phyloP scores from a whole-genome alignment of 2,888 invertebrate species.

The Ophion ellenae region DNA sequence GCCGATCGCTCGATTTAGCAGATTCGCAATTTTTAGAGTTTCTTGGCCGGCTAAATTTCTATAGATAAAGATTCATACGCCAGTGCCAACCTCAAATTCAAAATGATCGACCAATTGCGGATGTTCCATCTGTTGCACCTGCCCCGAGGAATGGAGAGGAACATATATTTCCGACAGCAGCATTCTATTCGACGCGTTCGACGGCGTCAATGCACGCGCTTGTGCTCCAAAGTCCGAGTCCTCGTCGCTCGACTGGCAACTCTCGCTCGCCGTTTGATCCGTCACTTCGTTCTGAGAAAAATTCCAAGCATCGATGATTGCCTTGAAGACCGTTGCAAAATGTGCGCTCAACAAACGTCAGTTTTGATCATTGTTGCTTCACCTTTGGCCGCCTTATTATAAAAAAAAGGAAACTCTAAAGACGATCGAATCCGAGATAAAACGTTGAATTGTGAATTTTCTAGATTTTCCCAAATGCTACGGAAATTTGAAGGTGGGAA shows the following conservation, averaged over 20 bases:
- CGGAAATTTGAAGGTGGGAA: too few species aligned
- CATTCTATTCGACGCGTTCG: constrained; percentile 72
- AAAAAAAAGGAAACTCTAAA: too few species aligned
- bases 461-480: too few species aligned
- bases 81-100: constrained; percentile 63
- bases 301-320: background rate
- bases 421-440: too few species aligned
- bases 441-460: too few species aligned
- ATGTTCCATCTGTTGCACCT: constrained; percentile 54
- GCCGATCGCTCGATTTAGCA: background rate
- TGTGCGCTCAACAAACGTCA: too few species aligned
- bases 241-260: constrained; percentile 79
- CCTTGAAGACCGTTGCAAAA: background rate
- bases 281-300: constrained; percentile 75
- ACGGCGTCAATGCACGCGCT: constrained; percentile 67
- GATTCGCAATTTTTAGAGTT: background rate
- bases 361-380: too few species aligned
- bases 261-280: constrained; percentile 79
- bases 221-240: constrained; percentile 76
- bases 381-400: too few species aligned
- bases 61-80: background rate
- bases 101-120: constrained; percentile 63
- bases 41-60: background rate
- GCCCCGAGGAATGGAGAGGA: constrained; percentile 61
- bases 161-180: constrained; percentile 66